A percentile compares a stretch with the other conserved stretches of the same genome.
Evolutionary conservation across 1,140 invertebrate species (phyloP).

Genomic region (Calliphora vicina): DNA sequence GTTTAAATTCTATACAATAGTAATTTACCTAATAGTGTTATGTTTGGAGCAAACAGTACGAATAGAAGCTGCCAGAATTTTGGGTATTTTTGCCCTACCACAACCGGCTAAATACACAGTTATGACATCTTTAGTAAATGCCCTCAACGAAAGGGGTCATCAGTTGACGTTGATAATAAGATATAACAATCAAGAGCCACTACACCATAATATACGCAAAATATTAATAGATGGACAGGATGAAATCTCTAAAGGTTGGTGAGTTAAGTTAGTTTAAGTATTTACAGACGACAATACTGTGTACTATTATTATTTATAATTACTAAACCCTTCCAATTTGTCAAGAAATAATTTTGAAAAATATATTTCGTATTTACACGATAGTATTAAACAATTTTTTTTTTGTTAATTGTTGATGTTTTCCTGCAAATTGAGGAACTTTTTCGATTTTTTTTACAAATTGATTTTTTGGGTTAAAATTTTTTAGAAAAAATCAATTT

Average conservation of each 20-base stretch:
- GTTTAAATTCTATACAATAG: background rate
- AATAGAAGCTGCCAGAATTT: conserved; percentile 43
- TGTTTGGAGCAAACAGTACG: background rate
- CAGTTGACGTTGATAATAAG: conserved; percentile 17
- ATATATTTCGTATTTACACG: too few species aligned
- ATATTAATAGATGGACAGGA: conserved; percentile 25
- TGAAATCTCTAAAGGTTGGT: background rate
- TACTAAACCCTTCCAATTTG: too few species aligned
- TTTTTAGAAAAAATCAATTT: too few species aligned
- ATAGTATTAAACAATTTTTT: too few species aligned
- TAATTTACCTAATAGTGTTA: background rate
- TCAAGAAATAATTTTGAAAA: too few species aligned
- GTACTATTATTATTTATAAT: too few species aligned
- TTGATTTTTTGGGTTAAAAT: too few species aligned
- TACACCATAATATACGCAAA: conserved; percentile 23
- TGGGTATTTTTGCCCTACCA: conserved; percentile 54
- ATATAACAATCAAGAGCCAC: conserved; percentile 18
- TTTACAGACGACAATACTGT: too few species aligned
- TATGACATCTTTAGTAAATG: conserved; percentile 56
- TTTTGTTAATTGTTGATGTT: too few species aligned
- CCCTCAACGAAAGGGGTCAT: conserved; percentile 61
- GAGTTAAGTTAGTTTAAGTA: background rate
- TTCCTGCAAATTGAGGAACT: too few species aligned
- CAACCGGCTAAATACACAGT: conserved; percentile 57
- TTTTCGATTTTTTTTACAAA: too few species aligned